Conservation (phyloP, 2,113 vertebrate genomes). For the Microtus pennsylvanicus region DNA sequence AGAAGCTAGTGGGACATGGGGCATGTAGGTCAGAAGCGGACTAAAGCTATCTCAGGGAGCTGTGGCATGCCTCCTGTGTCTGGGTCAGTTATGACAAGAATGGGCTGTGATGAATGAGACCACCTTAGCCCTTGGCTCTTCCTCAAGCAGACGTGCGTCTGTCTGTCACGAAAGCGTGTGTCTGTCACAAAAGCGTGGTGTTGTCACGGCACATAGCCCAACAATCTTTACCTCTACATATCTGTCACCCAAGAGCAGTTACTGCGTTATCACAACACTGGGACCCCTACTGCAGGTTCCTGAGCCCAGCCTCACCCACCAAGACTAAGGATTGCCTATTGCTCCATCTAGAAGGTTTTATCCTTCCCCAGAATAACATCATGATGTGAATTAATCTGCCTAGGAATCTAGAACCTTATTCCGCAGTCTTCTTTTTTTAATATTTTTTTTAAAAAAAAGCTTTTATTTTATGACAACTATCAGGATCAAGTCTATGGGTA, state of each 20-base stretch:
- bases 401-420: constrained; percentile 1
- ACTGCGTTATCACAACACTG: not conserved
- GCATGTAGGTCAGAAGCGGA: too few species aligned
- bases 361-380: not conserved
- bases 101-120: not conserved
- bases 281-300: not conserved
- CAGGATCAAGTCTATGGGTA: not conserved
- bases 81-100: not conserved
- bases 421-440: not conserved
- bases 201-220: not conserved
- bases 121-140: not conserved
- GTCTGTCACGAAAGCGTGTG: not conserved
- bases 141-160: not conserved
- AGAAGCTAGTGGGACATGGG: not conserved
- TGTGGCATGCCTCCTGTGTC: not conserved
- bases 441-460: not conserved
- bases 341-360: not conserved
- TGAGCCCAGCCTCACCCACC: not conserved
- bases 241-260: not conserved
- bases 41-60: not conserved
- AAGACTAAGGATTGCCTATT: not conserved
- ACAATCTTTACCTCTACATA: not conserved
- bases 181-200: not conserved
- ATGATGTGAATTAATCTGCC: not conserved
- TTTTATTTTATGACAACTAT: not conserved